Conservation (phyloP, 2,113 vertebrate species). For the Eira barbara region DNA sequence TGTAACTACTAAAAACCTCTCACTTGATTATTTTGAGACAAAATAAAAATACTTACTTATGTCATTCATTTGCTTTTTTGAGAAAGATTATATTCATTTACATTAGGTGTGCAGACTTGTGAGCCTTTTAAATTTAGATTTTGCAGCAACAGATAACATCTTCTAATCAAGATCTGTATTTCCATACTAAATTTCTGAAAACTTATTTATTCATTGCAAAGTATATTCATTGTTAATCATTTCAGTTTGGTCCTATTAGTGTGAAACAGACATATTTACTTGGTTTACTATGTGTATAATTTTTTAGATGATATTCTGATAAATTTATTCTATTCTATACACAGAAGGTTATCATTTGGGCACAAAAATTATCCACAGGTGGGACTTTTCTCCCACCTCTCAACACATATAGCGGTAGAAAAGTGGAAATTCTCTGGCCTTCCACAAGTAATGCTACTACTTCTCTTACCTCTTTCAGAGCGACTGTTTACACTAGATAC, state of each 20-base stretch:
- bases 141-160: neutral
- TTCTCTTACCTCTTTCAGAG: neutral
- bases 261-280: neutral
- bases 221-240: neutral
- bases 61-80: neutral
- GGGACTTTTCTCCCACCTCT: neutral
- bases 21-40: neutral
- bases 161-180: neutral
- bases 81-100: neutral
- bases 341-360: neutral
- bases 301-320: neutral
- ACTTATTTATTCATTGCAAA: neutral
- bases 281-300: neutral
- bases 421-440: neutral
- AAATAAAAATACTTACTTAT: neutral
- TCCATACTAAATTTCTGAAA: neutral
- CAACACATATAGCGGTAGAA: neutral
- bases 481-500: neutral
- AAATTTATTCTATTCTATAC: neutral
- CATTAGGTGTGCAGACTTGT: neutral
- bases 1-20: neutral
- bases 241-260: neutral
- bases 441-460: neutral
- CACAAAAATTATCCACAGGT: neutral
- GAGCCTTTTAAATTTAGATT: neutral